These are phyloP conservation scores for Sterrhoptilus dennistouni DNA, from an alignment of 2,113 vertebrate genomes.

Conservation along the genomic window DNA sequence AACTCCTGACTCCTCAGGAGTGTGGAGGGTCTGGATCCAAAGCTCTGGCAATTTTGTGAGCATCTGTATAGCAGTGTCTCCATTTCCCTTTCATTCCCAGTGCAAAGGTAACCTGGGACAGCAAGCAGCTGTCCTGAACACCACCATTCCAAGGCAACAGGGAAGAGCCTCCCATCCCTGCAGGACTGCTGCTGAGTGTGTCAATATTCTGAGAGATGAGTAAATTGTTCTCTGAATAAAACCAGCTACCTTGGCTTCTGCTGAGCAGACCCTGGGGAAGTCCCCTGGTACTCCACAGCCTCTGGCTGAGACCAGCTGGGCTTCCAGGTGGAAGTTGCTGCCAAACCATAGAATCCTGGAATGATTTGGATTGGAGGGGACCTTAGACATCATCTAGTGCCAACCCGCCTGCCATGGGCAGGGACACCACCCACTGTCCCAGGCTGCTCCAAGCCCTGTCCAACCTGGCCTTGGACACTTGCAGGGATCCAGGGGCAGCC, in stretches of 20 bases:
- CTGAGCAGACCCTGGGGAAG: background rate
- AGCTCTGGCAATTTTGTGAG: background rate
- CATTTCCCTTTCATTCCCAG: background rate
- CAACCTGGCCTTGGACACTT: background rate
- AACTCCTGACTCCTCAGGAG: background rate
- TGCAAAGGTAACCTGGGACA: background rate
- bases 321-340: background rate
- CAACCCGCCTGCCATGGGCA: background rate
- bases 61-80: background rate
- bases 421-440: fast-evolving
- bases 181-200: background rate
- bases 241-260: background rate
- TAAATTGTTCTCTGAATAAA: background rate
- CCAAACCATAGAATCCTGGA: background rate
- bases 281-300: fast-evolving
- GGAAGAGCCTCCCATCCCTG: background rate
- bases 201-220: fast-evolving
- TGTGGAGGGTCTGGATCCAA: background rate
- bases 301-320: fast-evolving
- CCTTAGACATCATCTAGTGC: background rate
- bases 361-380: background rate
- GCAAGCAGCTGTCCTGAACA: background rate
- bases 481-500: background rate
- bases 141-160: background rate
- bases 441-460: fast-evolving